phyloP scores from a whole-genome alignment of 2,888 invertebrate species.

The Pyrochroa serraticornis region DNA sequence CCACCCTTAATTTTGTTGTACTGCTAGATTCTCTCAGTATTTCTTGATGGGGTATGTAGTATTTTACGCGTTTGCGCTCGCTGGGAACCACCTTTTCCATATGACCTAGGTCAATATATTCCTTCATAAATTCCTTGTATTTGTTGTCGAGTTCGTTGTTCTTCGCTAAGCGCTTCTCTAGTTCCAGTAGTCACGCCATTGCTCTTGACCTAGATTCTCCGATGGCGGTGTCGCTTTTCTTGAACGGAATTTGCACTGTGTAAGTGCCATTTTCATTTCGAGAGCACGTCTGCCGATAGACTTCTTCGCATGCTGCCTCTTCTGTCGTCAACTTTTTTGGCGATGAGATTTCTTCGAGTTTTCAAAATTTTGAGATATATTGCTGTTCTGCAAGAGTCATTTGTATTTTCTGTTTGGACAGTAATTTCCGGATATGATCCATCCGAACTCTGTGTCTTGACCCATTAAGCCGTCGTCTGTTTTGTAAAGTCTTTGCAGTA shows the following conservation, averaged over 20 bases:
- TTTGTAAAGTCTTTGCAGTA: too few species aligned
- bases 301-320: slow-evolving; percentile 22
- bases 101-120: slow-evolving; percentile 25
- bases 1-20: slow-evolving; percentile 27
- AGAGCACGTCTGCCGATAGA: slow-evolving; percentile 3
- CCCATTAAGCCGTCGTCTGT: too few species aligned
- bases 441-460: too few species aligned
- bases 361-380: too few species aligned
- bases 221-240: slow-evolving; percentile 3
- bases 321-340: slow-evolving; percentile 1
- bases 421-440: too few species aligned
- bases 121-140: slow-evolving; percentile 27
- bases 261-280: slow-evolving; percentile 17
- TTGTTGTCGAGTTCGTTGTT: slow-evolving; percentile 7
- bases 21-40: slow-evolving; percentile 20
- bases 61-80: background rate
- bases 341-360: slow-evolving; percentile 13
- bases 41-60: slow-evolving; percentile 34
- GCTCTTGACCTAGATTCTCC: slow-evolving; percentile 26
- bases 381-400: too few species aligned
- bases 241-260: slow-evolving; percentile 26
- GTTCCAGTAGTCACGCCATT: slow-evolving; percentile 19
- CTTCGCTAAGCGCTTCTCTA: slow-evolving; percentile 18
- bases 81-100: slow-evolving; percentile 13
- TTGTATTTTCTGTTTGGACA: too few species aligned